Evolutionary conservation across 2,797 vertebrate genomes (phyloP).

Genomic region (Euphonia xanthogaster): DNA sequence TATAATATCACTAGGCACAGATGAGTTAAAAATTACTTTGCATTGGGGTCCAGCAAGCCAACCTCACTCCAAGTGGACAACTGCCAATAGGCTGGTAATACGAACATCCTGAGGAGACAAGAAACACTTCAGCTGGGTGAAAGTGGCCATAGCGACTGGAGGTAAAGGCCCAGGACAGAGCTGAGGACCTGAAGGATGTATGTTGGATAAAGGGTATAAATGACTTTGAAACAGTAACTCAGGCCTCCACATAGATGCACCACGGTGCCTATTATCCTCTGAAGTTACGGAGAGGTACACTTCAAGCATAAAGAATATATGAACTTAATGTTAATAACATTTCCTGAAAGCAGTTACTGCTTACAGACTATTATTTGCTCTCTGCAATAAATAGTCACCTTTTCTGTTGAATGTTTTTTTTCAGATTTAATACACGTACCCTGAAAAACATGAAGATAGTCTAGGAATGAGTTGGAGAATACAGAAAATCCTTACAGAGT

Average conservation of each 20-base stretch:
- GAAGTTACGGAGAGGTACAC: not conserved
- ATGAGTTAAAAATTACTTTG: not conserved
- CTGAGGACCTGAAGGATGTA: not conserved
- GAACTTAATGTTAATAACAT: not conserved
- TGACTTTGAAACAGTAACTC: not conserved
- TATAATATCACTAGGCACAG: not conserved
- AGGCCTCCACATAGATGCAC: not conserved
- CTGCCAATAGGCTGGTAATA: not conserved
- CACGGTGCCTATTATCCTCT: not conserved
- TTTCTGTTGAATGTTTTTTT: not conserved
- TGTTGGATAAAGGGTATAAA: not conserved
- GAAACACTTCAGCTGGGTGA: not conserved
- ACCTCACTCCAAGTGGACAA: not conserved
- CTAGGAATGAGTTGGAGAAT: not conserved
- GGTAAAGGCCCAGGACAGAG: not conserved
- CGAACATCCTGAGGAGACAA: not conserved
- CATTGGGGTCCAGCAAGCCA: not conserved
- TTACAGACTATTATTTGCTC: not conserved
- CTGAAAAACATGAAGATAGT: not conserved
- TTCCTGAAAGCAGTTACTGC: not conserved
- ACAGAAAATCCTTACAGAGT: not conserved
- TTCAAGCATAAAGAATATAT: not conserved
- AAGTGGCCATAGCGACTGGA: not conserved
- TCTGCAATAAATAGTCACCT: not conserved
- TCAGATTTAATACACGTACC: not conserved